Conservation (phyloP, 2,113 vertebrate species). For the Takifugu bimaculatus region DNA sequence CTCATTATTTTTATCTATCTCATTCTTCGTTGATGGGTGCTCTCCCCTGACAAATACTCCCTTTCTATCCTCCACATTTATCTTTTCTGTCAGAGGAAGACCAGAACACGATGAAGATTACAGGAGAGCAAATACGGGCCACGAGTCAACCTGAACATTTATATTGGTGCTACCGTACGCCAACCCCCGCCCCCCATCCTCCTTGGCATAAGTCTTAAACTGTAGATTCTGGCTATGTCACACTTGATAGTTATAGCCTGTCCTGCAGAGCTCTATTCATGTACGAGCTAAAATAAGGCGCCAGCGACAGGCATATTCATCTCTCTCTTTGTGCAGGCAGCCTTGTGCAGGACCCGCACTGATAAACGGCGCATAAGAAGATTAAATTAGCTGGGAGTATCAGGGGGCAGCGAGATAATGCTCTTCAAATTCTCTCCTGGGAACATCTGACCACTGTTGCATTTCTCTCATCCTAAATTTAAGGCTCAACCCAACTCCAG, state of each 20-base stretch:
- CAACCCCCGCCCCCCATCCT: neutral
- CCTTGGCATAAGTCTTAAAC: no score
- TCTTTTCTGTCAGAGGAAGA: neutral
- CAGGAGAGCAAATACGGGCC: neutral
- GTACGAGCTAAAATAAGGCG: conserved; percentile 8
- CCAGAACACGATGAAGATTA: neutral
- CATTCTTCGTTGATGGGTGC: neutral
- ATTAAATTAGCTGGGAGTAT: neutral
- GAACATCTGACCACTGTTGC: neutral
- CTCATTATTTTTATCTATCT: neutral
- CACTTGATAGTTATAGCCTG: conserved; percentile 8
- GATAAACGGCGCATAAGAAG: conserved; percentile 10
- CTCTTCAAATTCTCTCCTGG: neutral
- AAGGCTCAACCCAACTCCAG: no score
- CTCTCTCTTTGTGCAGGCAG: neutral
- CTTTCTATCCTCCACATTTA: no score
- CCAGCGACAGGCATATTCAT: neutral
- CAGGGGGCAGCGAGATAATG: neutral
- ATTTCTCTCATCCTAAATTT: no score
- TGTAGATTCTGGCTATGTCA: conserved; percentile 6
- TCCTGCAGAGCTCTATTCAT: conserved; percentile 5
- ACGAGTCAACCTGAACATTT: neutral
- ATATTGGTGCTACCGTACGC: neutral
- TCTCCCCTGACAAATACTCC: no score
- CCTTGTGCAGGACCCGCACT: conserved; percentile 2